Evolutionary conservation across 2,113 vertebrate genomes (phyloP), one percentile per base, ranked within the genome.

Genomic region (Cromileptes altivelis): DNA sequence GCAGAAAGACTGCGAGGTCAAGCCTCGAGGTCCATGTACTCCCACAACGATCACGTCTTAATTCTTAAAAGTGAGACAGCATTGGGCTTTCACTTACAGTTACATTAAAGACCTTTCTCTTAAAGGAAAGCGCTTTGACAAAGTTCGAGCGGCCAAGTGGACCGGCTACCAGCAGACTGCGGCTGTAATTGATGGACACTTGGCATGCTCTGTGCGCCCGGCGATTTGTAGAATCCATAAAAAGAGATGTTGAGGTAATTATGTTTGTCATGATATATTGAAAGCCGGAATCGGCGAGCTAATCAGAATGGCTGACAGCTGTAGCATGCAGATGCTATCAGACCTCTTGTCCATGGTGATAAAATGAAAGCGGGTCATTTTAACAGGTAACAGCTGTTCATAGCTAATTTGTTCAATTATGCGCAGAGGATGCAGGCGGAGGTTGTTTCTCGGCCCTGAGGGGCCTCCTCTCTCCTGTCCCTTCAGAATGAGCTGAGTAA

Each of bases 311-410:
- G 91, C 92, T 93, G 93, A 94, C 95, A 95, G 94, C 94, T 95
- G 95, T 84, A 88, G 89, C 70, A 81, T 94, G 91, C 95, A 95
- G 94, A 95, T 95, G 95, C 93, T 94, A 92, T 93, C 94, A 89
- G 93, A 94, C 91, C 94, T 92, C 93, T 93, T 91, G 95, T 95
- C 94, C 92, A 64, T 52, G 82, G 92, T 81, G 75, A 92, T 95
- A 86, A 95, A 95, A 94, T 89, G 90, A 94, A 93, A 94, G 92
- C 89, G 72, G 95, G 94, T 94, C 94, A 94, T 95, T 95, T 94
- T 91, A 95, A 95, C 94, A 95, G 94, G 93, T 95, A 95, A 92
- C 95, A 95, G 94, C 94, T 96, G 95, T 76, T 95, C 88, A 60
- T 80, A 58, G 86, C 91, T 95, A 94, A 96, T 95, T 95, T 94